Evolutionary conservation across 2,888 invertebrate species (phyloP).

Genomic region (Lepidocyrtoides sp.): DNA sequence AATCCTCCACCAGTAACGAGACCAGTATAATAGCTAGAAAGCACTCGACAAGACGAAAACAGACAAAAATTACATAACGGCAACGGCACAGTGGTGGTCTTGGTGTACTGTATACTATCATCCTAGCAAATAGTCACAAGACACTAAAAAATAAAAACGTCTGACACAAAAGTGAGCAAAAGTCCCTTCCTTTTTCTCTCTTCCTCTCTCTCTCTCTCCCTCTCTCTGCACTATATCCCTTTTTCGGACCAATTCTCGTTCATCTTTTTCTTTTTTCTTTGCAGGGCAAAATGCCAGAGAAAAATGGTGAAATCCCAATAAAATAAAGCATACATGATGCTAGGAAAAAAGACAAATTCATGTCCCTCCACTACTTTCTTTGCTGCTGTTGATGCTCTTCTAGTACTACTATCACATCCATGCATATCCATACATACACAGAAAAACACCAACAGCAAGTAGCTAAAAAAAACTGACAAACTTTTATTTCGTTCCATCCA

Average conservation of each 20-base stretch:
- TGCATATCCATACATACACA: not conserved
- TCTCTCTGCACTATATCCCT: conserved; percentile 17
- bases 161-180: conserved; percentile 69
- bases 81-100: not conserved
- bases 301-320: conserved; percentile 78
- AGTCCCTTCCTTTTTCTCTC: too few relatives aligned
- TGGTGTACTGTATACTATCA: not conserved
- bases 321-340: conserved; percentile 71
- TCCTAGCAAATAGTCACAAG: not conserved
- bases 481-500: not conserved
- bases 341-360: not conserved
- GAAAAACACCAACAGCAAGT: not conserved
- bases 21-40: too few relatives aligned
- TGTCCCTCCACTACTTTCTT: too few relatives aligned
- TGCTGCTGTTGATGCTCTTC: not conserved
- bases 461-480: conserved; percentile 2
- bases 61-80: too few relatives aligned
- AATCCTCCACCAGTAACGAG: not conserved
- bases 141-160: conserved; percentile 33
- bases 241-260: conserved; percentile 61
- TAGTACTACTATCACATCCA: not conserved
- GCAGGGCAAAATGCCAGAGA: conserved; percentile 79
- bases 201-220: not conserved
- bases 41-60: too few relatives aligned
- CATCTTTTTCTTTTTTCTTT: not conserved